These are phyloP conservation scores for Blastobasis lacticolella DNA, from an alignment of 2,888 invertebrate genomes.

Conservation along the genomic window DNA sequence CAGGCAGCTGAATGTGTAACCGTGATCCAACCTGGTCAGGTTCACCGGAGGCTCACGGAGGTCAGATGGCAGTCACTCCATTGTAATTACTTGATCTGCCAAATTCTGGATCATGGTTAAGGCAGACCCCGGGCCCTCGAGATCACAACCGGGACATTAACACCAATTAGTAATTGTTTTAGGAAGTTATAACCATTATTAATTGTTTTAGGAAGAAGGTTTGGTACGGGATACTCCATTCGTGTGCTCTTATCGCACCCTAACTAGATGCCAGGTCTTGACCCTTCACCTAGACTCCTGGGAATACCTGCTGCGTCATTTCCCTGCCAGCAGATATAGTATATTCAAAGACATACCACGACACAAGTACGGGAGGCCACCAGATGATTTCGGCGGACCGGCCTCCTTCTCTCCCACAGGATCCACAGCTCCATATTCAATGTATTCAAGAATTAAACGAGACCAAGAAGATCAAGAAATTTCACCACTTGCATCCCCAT, in stretches of 20 bases:
- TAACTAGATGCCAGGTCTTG: conserved; percentile 42
- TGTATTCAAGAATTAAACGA: too few species aligned
- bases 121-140: too few species aligned
- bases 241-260: conserved; percentile 39
- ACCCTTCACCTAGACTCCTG: conserved; percentile 42
- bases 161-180: conserved; percentile 11
- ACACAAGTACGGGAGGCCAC: background rate
- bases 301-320: conserved; percentile 45
- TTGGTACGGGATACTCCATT: conserved; percentile 35
- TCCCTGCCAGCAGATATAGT: conserved; percentile 34
- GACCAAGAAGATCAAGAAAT: too few species aligned
- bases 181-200: conserved; percentile 25
- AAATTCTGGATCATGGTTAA: too few species aligned
- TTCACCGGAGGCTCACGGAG: background rate
- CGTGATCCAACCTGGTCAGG: background rate
- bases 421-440: too few species aligned
- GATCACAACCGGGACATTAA: too few species aligned
- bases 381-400: background rate
- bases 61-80: too few species aligned
- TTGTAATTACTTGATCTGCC: too few species aligned
- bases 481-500: too few species aligned
- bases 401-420: too few species aligned
- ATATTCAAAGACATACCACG: conserved; percentile 27
- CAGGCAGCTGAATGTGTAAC: too few species aligned
- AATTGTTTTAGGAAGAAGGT: conserved; percentile 43